Percentiles rank a stretch among this genome's conserved stretches.
These are phyloP conservation scores for Troides helena DNA, from an alignment of 2,888 invertebrate species.

Conservation along the genomic window DNA sequence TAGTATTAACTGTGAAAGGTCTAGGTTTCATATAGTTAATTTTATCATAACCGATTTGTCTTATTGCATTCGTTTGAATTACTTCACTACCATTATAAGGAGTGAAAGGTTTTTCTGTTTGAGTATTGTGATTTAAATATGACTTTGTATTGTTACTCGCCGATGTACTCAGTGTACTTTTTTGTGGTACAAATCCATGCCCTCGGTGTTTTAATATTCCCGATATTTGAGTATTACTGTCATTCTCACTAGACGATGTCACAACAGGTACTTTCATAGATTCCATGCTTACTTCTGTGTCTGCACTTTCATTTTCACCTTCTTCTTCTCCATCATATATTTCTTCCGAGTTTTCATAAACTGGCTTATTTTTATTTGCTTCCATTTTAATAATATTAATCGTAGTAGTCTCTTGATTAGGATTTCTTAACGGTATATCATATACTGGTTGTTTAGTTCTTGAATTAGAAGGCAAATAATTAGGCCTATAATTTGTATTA, in stretches of 20 bases:
- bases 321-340: slow-evolving; percentile 70
- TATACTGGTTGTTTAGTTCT: slow-evolving; percentile 65
- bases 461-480: slow-evolving; percentile 63
- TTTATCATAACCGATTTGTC: slow-evolving; percentile 54
- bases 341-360: slow-evolving; percentile 72
- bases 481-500: slow-evolving; percentile 48
- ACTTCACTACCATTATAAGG: slow-evolving; percentile 51
- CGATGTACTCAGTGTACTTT: slow-evolving; percentile 40
- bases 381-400: slow-evolving; percentile 38
- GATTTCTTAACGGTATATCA: slow-evolving; percentile 72
- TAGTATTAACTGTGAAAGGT: slow-evolving; percentile 64
- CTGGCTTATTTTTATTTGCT: slow-evolving; percentile 51
- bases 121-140: slow-evolving; percentile 62
- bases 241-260: slow-evolving; percentile 57
- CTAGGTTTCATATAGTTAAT: slow-evolving; percentile 61
- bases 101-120: slow-evolving; percentile 74
- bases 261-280: slow-evolving; percentile 73
- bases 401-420: slow-evolving; percentile 64
- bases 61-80: slow-evolving; percentile 64
- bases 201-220: slow-evolving; percentile 16
- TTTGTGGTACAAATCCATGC: slow-evolving; percentile 33
- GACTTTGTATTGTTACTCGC: slow-evolving; percentile 38
- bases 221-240: slow-evolving; percentile 30
- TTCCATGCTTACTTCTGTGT: slow-evolving; percentile 71
- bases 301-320: slow-evolving; percentile 50